phyloP scores from a whole-genome alignment of 2,113 vertebrate genomes.

The Aspiorhynchus laticeps region DNA sequence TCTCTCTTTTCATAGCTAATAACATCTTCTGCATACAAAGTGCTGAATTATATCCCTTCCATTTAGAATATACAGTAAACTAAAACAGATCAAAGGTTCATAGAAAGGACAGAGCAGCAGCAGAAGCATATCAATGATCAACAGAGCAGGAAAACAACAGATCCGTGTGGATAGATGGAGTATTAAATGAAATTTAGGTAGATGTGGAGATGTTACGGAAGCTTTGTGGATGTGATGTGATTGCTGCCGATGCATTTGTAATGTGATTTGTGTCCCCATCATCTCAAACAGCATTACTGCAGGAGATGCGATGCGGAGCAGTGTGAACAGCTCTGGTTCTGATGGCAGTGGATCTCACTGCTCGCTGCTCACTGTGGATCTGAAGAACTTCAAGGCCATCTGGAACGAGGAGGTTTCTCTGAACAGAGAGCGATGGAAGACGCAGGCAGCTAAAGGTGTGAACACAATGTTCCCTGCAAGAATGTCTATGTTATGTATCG shows the following conservation, averaged over 20 bases:
- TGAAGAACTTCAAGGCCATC: constrained; percentile 89
- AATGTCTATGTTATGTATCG: not conserved
- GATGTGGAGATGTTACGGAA: constrained; percentile 3
- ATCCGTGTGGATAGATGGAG: not conserved
- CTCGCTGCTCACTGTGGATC: constrained; percentile 89
- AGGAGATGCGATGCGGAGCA: constrained; percentile 84
- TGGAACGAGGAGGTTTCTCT: constrained; percentile 93
- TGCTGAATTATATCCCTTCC: constrained; percentile 13
- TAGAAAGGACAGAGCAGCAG: constrained; percentile 4
- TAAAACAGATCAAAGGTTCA: not conserved
- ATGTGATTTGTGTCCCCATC: constrained; percentile 9
- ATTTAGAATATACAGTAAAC: not conserved
- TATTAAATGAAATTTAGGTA: not conserved
- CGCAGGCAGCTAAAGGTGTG: constrained; percentile 91
- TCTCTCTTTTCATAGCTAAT: not conserved
- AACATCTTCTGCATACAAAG: constrained; percentile 1
- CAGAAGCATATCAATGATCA: not conserved
- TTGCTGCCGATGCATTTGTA: not conserved
- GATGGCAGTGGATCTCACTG: constrained; percentile 86
- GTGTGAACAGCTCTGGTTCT: constrained; percentile 83
- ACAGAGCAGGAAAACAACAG: constrained; percentile 18
- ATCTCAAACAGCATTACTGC: constrained; percentile 76
- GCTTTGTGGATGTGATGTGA: not conserved
- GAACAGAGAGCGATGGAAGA: constrained; percentile 94
- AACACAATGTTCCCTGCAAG: not conserved